Conservation (phyloP, 2,113 vertebrate species). For the Apteryx mantelli region DNA sequence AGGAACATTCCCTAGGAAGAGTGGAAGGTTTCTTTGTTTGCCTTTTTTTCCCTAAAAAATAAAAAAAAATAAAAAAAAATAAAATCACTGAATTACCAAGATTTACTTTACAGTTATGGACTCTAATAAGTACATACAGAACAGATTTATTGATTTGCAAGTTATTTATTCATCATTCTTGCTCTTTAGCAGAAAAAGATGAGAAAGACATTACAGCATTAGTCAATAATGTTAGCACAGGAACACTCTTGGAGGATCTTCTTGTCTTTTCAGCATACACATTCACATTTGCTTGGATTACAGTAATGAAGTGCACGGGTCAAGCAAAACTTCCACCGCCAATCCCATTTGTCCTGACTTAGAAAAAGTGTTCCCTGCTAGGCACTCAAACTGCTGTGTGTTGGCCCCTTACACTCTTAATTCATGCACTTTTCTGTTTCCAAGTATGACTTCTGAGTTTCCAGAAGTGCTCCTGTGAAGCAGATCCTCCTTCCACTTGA, state of each 20-base stretch:
- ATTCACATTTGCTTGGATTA: neutral
- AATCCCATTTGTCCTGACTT: neutral
- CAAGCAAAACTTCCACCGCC: neutral
- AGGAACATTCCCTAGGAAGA: neutral
- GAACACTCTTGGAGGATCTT: neutral
- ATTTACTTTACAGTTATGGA: constrained; percentile 19
- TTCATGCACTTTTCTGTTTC: neutral
- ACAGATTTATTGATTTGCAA: constrained; percentile 11
- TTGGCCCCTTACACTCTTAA: neutral
- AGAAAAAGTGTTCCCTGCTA: neutral
- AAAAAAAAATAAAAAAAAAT: neutral
- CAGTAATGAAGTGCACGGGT: neutral
- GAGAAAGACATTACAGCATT: neutral
- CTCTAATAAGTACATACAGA: constrained; percentile 2
- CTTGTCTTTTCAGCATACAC: neutral
- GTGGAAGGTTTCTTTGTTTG: neutral
- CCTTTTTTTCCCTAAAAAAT: neutral
- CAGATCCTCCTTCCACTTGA: neutral
- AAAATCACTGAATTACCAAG: neutral
- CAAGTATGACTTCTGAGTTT: neutral
- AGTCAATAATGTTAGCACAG: neutral
- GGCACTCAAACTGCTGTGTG: neutral
- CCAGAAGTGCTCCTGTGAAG: neutral
- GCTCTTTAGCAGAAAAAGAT: neutral
- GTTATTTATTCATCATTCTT: neutral